These are phyloP conservation scores for Porites lobata DNA, from an alignment of 92 coral and sea anemone genomes.

Conservation along the genomic window DNA sequence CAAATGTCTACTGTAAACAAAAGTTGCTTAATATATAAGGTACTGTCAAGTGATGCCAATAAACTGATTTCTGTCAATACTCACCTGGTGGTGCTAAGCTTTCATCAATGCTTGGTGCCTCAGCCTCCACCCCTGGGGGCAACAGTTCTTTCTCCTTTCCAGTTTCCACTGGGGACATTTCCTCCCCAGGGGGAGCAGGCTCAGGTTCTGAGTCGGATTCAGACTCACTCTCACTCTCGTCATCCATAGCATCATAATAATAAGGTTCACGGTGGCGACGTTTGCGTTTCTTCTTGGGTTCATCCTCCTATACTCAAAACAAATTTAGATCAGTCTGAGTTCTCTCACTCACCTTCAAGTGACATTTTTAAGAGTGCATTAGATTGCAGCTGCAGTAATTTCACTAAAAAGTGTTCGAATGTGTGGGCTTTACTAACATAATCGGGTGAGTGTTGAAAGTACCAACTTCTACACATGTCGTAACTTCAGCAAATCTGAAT, in stretches of 20 bases:
- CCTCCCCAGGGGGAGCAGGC: conserved; percentile 99
- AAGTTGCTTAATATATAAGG: background rate
- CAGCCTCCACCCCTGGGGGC: conserved; percentile 96
- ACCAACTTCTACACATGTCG: no score
- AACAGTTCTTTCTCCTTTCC: conserved; percentile 83
- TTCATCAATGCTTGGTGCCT: conserved; percentile 64
- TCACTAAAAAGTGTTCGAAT: no score
- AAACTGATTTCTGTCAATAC: background rate
- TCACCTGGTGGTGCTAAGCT: conserved; percentile 75
- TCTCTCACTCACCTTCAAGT: no score
- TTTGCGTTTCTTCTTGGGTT: conserved; percentile 82
- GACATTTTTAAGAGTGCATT: background rate
- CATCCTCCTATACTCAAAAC: conserved; percentile 53
- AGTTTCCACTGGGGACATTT: conserved; percentile 83
- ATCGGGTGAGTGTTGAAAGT: no score
- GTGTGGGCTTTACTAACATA: no score
- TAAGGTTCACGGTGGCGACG: conserved; percentile 94
- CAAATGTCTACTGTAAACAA: background rate
- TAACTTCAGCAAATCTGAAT: no score
- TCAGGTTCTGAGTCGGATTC: conserved; percentile 96
- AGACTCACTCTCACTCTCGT: conserved; percentile 96
- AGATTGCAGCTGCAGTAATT: no score
- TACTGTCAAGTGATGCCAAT: background rate
- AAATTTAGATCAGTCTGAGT: no score
- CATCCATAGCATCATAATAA: conserved; percentile 90